Conservation (phyloP, 2,888 invertebrate genomes). For the Agriopis marginaria region DNA sequence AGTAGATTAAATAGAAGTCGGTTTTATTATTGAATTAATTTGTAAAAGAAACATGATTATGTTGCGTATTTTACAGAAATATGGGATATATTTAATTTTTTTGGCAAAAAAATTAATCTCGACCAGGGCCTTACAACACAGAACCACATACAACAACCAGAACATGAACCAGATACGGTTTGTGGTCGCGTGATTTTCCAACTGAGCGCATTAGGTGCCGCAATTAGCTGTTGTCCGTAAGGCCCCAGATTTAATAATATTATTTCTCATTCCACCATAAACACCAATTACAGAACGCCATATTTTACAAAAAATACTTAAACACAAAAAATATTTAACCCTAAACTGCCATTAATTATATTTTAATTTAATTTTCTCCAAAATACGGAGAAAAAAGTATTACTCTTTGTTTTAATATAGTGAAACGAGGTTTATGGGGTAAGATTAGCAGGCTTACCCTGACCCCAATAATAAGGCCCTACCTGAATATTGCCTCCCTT, state of each 20-base stretch:
- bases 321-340: constrained; percentile 32
- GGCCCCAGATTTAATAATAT: neutral
- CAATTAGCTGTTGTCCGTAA: too few species aligned
- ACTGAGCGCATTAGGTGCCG: too few species aligned
- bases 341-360: constrained; percentile 44
- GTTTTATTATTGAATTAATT: too few species aligned
- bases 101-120: too few species aligned
- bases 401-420: constrained; percentile 42
- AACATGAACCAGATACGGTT: too few species aligned
- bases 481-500: constrained; percentile 34
- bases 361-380: constrained; percentile 46
- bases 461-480: constrained; percentile 35
- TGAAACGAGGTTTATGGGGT: constrained; percentile 39
- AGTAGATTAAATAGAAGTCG: neutral
- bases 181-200: too few species aligned
- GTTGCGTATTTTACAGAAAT: neutral
- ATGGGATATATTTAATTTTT: too few species aligned
- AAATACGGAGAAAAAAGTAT: constrained; percentile 33
- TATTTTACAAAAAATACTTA: constrained; percentile 26
- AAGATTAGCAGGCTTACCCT: constrained; percentile 43
- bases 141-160: too few species aligned
- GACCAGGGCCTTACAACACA: too few species aligned
- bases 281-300: constrained; percentile 27
- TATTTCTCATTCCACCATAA: constrained; percentile 21
- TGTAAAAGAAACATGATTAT: neutral